These are phyloP conservation scores for Zaprionus africanus DNA, from an alignment of 1,140 invertebrate genomes.

Conservation along the genomic window DNA sequence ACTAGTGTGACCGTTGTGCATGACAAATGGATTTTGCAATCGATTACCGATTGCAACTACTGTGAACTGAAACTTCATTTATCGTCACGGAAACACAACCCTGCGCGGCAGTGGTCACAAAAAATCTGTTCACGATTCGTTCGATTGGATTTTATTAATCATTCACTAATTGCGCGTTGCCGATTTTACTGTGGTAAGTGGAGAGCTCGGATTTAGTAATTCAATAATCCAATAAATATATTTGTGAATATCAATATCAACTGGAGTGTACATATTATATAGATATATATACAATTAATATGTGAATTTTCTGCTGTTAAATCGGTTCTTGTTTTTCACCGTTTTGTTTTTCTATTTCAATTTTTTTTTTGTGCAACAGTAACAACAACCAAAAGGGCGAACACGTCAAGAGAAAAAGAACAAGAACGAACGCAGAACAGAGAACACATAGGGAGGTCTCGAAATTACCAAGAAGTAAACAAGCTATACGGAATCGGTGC, in stretches of 20 bases:
- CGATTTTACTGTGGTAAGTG: slow-evolving; percentile 63
- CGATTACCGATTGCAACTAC: not conserved
- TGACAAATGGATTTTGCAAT: slow-evolving; percentile 11
- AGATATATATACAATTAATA: not conserved
- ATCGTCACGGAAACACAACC: slow-evolving; percentile 27
- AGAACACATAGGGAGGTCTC: slow-evolving; percentile 15
- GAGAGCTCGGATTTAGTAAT: slow-evolving; percentile 1
- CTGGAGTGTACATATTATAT: not conserved
- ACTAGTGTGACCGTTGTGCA: slow-evolving; percentile 35
- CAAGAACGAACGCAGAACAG: slow-evolving; percentile 8
- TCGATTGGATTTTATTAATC: slow-evolving; percentile 66
- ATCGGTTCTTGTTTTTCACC: slow-evolving; percentile 35
- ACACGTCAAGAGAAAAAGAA: slow-evolving; percentile 41
- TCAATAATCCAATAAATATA: not conserved
- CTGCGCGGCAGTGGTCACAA: slow-evolving; percentile 25
- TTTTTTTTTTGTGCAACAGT: slow-evolving; percentile 22
- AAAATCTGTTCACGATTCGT: slow-evolving; percentile 52
- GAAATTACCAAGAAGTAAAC: slow-evolving; percentile 47
- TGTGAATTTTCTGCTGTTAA: not conserved
- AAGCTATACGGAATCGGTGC: slow-evolving; percentile 36
- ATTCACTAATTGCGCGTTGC: slow-evolving; percentile 73
- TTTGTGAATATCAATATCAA: not conserved
- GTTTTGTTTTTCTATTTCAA: slow-evolving; percentile 12
- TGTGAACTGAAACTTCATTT: not conserved
- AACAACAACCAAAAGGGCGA: slow-evolving; percentile 23